Percentiles rank a stretch among this genome's conserved stretches.
Conservation (phyloP, 2,113 vertebrate genomes). For the Girardinichthys multiradiatus region DNA sequence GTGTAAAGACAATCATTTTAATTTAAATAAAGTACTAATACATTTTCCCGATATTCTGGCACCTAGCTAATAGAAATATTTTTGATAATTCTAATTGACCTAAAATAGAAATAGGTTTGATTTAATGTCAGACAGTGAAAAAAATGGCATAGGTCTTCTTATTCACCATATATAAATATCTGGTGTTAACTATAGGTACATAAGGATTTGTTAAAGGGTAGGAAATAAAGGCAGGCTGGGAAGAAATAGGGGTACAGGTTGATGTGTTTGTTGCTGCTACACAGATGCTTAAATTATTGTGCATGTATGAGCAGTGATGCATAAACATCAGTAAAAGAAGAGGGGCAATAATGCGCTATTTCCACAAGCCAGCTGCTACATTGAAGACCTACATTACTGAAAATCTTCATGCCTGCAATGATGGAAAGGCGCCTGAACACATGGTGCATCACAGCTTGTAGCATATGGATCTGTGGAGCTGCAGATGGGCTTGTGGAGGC, state of each 20-base stretch:
- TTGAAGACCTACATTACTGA: background rate
- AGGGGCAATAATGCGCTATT: background rate
- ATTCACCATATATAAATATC: background rate
- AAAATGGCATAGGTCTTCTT: background rate
- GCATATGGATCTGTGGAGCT: slow-evolving; percentile 1
- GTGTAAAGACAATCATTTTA: too few species aligned
- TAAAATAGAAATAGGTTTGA: too few species aligned
- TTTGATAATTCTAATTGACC: too few species aligned
- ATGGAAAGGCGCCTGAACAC: slow-evolving; percentile 4
- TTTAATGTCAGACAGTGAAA: background rate
- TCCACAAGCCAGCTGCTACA: background rate
- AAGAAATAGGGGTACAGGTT: background rate
- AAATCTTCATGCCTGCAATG: background rate
- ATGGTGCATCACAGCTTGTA: slow-evolving; percentile 2
- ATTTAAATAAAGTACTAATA: too few species aligned
- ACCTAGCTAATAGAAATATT: too few species aligned
- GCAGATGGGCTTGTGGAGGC: slow-evolving; percentile 17
- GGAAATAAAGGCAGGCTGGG: background rate
- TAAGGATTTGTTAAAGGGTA: background rate
- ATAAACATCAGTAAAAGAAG: background rate
- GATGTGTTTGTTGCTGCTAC: background rate
- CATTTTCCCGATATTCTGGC: too few species aligned
- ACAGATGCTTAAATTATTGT: background rate
- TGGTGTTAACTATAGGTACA: background rate
- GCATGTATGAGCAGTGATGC: background rate